Conservation (phyloP, 2,797 vertebrate species). For the Pangasius macronema region DNA sequence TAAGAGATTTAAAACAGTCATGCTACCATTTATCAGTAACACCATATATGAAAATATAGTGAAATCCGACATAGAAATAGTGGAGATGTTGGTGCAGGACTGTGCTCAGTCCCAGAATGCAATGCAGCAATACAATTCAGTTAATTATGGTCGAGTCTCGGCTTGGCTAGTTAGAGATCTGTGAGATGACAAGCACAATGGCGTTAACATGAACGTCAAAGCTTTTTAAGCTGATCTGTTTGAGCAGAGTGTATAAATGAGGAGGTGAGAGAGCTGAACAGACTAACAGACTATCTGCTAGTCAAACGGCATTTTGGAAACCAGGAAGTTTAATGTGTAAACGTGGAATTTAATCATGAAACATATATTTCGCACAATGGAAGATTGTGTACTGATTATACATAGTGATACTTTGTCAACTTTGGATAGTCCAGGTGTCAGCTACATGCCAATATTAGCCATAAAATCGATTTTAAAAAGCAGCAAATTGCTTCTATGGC, state of each 20-base stretch:
- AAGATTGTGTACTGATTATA: background rate
- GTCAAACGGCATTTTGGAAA: background rate
- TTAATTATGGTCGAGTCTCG: background rate
- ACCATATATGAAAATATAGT: too few relatives aligned
- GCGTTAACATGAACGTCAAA: background rate
- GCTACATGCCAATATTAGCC: background rate
- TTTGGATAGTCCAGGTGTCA: background rate
- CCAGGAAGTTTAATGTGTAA: background rate
- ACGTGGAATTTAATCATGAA: background rate
- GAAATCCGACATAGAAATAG: background rate
- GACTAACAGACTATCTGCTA: background rate
- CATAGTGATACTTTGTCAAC: background rate
- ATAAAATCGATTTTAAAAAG: background rate
- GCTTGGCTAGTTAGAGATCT: background rate
- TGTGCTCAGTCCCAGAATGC: background rate
- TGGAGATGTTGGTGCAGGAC: background rate
- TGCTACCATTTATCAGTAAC: background rate
- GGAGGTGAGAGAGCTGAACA: background rate
- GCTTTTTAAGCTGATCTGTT: background rate
- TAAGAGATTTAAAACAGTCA: background rate
- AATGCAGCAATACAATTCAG: background rate
- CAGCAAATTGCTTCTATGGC: background rate
- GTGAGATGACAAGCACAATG: background rate
- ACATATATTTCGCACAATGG: background rate
- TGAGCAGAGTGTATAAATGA: background rate